Evolutionary conservation across 2,888 invertebrate species (phyloP).

Genomic region (Loripinus fragilis): DNA sequence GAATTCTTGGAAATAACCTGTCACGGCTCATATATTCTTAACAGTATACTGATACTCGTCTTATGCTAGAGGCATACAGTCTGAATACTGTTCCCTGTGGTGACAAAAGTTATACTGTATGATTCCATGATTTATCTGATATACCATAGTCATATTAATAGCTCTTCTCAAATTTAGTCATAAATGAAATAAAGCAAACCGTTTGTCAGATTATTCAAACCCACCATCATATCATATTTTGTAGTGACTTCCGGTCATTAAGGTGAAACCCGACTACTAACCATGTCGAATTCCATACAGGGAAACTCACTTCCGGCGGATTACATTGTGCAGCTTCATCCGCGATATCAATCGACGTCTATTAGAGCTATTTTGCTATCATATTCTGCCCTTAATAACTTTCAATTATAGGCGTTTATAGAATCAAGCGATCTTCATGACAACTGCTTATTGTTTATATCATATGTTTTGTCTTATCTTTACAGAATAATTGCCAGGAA

Average conservation of each 20-base stretch:
- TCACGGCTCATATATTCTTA: no score
- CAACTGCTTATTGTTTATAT: background rate
- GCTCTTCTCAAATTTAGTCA: constrained; percentile 29
- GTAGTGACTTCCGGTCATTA: constrained; percentile 55
- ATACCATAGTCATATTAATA: constrained; percentile 53
- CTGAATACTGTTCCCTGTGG: no score
- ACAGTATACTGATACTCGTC: no score
- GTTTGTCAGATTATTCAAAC: background rate
- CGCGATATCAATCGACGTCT: constrained; percentile 55
- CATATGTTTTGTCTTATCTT: background rate
- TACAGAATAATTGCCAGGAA: constrained; percentile 17
- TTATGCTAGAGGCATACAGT: no score
- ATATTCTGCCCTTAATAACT: constrained; percentile 14
- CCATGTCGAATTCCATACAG: constrained; percentile 49
- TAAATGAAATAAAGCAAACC: background rate
- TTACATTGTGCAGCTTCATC: constrained; percentile 53
- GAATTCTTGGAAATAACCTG: no score
- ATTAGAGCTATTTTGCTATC: constrained; percentile 63
- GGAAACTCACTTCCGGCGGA: constrained; percentile 59
- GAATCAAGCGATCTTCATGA: background rate
- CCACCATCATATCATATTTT: constrained; percentile 46
- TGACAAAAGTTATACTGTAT: background rate
- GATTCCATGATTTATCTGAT: constrained; percentile 48
- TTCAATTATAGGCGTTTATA: background rate
- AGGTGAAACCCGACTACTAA: constrained; percentile 59